Conservation (phyloP, 1,140 invertebrate genomes). For the Steinernema khuongi region DNA sequence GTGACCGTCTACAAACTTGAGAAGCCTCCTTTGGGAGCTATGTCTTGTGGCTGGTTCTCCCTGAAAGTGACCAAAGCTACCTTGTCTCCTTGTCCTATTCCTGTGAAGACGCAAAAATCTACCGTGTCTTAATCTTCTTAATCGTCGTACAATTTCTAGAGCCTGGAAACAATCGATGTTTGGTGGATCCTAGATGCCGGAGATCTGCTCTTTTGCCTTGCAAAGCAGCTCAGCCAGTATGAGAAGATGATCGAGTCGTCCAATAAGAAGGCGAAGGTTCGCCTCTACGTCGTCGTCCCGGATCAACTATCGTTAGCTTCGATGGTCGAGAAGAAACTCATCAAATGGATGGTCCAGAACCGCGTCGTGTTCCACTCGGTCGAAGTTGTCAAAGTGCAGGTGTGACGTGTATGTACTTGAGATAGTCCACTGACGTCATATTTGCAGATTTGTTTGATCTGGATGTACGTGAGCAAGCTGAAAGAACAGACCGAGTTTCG, state of each 20-base stretch:
- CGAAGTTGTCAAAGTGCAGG: not conserved
- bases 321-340: not conserved
- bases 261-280: not conserved
- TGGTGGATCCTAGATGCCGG: not conserved
- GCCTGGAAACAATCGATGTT: not conserved
- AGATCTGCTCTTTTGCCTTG: not conserved
- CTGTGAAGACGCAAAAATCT: too few species aligned
- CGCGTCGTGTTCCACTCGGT: not conserved
- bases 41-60: too few species aligned
- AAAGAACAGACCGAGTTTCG: not conserved
- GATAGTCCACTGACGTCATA: not conserved
- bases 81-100: too few species aligned
- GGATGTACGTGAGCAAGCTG: not conserved
- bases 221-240: not conserved
- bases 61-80: too few species aligned
- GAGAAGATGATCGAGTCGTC: not conserved
- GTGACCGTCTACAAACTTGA: not conserved
- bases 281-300: not conserved
- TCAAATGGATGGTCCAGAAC: not conserved
- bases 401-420: not conserved
- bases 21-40: too few species aligned
- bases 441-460: not conserved
- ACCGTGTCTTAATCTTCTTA: not conserved
- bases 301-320: not conserved
- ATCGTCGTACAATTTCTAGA: not conserved